Evolutionary conservation across 2,888 invertebrate species (phyloP).

Genomic region (Harpalus rubripes): DNA sequence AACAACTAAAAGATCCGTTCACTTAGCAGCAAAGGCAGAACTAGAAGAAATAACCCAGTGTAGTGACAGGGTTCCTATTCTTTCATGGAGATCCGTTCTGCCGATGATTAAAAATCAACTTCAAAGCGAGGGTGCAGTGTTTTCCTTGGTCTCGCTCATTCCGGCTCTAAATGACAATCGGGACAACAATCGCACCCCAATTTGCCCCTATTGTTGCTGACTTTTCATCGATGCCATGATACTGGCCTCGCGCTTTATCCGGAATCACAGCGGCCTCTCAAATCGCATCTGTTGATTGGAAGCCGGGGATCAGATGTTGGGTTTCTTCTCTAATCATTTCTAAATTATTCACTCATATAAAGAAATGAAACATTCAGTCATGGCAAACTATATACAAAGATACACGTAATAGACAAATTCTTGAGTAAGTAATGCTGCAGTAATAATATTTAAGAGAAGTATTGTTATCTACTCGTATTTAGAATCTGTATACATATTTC

Average conservation of each 20-base stretch:
- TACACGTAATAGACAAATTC: no score
- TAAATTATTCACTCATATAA: conserved; percentile 3
- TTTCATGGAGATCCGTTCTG: conserved; percentile 50
- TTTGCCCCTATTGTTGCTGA: conserved; percentile 64
- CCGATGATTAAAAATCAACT: conserved; percentile 66
- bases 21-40: not conserved
- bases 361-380: not conserved
- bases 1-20: not conserved
- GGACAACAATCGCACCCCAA: conserved; percentile 68
- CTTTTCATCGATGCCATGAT: conserved; percentile 47
- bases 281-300: conserved; percentile 19
- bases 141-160: conserved; percentile 46
- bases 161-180: conserved; percentile 62
- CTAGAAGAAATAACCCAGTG: not conserved
- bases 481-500: no score
- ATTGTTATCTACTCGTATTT: no score
- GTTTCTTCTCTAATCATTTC: not conserved
- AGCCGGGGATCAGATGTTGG: not conserved
- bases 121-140: conserved; percentile 61
- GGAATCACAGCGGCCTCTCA: not conserved
- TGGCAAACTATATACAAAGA: no score
- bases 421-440: no score
- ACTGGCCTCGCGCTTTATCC: conserved; percentile 10
- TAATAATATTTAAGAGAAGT: no score
- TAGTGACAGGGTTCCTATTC: conserved; percentile 19